These are phyloP conservation scores for Parapsyche elsis DNA, from an alignment of 1,140 invertebrate genomes.

Conservation along the genomic window DNA sequence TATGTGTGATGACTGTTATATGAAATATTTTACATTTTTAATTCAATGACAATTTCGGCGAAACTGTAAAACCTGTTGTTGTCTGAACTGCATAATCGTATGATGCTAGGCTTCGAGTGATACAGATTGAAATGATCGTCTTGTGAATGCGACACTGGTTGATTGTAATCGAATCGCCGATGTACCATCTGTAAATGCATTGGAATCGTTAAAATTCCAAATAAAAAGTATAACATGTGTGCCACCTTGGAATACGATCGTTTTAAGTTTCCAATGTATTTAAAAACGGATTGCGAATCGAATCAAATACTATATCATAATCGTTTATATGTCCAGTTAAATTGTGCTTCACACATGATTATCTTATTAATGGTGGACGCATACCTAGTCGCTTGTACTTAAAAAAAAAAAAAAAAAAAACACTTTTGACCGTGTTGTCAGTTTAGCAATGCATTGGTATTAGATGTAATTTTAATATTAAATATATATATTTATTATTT, in stretches of 20 bases:
- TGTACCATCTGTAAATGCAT: conserved; percentile 16
- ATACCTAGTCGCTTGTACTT: conserved; percentile 55
- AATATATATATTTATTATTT: conserved; percentile 24
- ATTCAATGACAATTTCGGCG: too few relatives aligned
- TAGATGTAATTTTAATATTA: conserved; percentile 21
- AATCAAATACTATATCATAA: background rate
- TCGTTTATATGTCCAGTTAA: background rate
- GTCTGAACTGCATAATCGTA: too few relatives aligned
- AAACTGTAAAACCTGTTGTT: too few relatives aligned
- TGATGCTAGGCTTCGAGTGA: too few relatives aligned
- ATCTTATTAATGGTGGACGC: conserved; percentile 30
- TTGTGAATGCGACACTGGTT: conserved; percentile 12
- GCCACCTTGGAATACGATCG: too few relatives aligned
- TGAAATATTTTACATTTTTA: too few relatives aligned
- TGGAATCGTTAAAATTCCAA: conserved; percentile 17
- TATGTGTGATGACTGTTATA: too few relatives aligned
- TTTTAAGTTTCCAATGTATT: conserved; percentile 8
- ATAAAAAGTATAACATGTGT: too few relatives aligned
- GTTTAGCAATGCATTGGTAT: conserved; percentile 54
- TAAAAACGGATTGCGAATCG: background rate
- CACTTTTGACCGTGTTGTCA: conserved; percentile 34
- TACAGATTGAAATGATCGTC: too few relatives aligned
- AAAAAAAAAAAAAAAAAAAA: conserved; percentile 34
- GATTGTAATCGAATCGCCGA: background rate
- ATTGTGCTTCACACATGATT: background rate